Evolutionary conservation across 1,140 invertebrate genomes (phyloP).

Genomic region (Achroia grisella): DNA sequence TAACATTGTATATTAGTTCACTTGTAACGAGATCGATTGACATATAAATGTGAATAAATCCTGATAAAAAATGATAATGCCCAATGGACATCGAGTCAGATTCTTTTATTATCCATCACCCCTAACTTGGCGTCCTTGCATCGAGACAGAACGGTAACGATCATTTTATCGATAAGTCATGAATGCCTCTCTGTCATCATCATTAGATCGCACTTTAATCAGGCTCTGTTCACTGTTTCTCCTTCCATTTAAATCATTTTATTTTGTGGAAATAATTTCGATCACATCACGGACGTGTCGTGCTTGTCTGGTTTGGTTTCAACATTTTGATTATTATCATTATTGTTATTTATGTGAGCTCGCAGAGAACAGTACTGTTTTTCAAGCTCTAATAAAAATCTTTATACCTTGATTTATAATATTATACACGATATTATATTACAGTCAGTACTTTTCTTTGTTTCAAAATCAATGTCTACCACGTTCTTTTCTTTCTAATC

Average conservation of each 20-base stretch:
- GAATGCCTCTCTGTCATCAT: conserved; percentile 71
- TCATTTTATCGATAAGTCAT: conserved; percentile 68
- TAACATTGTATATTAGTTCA: conserved; percentile 61
- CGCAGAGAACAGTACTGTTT: conserved; percentile 47
- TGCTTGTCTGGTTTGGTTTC: conserved; percentile 55
- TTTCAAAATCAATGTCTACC: conserved; percentile 25
- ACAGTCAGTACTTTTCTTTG: conserved; percentile 49
- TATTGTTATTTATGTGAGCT: conserved; percentile 32
- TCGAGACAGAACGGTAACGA: conserved; percentile 69
- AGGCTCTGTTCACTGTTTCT: conserved; percentile 62
- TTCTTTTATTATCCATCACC: conserved; percentile 57
- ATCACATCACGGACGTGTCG: conserved; percentile 30
- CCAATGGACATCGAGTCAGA: conserved; percentile 47
- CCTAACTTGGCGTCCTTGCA: conserved; percentile 58
- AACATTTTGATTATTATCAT: conserved; percentile 33
- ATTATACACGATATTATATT: not conserved
- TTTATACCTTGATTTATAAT: no score
- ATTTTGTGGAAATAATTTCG: conserved; percentile 41
- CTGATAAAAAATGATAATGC: conserved; percentile 49
- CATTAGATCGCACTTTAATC: conserved; percentile 63
- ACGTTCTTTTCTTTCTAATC: conserved; percentile 34
- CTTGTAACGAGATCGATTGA: conserved; percentile 58
- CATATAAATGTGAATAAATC: conserved; percentile 72
- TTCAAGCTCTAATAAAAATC: not conserved
- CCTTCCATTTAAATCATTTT: conserved; percentile 56